phyloP scores from a whole-genome alignment of 2,888 invertebrate genomes.

The Xylota sylvarum region DNA sequence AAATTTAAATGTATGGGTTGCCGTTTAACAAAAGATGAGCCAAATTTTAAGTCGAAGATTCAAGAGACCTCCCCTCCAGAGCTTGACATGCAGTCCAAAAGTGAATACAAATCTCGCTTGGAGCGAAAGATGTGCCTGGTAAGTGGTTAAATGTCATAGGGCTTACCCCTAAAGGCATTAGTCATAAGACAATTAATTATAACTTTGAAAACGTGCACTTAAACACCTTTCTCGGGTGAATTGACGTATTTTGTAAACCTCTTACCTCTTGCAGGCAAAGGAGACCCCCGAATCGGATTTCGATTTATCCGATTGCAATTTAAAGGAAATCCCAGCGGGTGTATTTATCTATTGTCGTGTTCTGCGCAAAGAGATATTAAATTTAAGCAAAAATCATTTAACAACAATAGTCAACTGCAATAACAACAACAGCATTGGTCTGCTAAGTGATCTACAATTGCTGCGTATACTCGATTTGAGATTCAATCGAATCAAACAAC shows the following conservation, averaged over 20 bases:
- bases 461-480: conserved; percentile 89
- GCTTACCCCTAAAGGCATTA: conserved; percentile 17
- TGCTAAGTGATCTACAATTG: conserved; percentile 89
- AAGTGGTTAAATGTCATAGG: conserved; percentile 45
- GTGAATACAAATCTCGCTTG: conserved; percentile 79
- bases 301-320: conserved; percentile 92
- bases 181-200: conserved; percentile 27
- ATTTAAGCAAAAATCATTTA: conserved; percentile 89
- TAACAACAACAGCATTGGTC: conserved; percentile 87
- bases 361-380: conserved; percentile 90
- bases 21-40: conserved; percentile 79
- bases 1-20: conserved; percentile 80
- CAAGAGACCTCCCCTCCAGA: conserved; percentile 51
- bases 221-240: not conserved
- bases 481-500: conserved; percentile 87
- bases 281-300: conserved; percentile 93
- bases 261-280: conserved; percentile 82
- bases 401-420: conserved; percentile 87
- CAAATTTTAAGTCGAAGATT: conserved; percentile 49
- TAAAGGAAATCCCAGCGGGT: conserved; percentile 90
- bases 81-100: conserved; percentile 72
- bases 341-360: conserved; percentile 93
- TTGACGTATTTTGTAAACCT: not conserved
- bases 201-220: conserved; percentile 7
- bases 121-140: conserved; percentile 80